Base-by-base conservation (phyloP, 2,797 vertebrate species). In the Diplodus sargus region DNA sequence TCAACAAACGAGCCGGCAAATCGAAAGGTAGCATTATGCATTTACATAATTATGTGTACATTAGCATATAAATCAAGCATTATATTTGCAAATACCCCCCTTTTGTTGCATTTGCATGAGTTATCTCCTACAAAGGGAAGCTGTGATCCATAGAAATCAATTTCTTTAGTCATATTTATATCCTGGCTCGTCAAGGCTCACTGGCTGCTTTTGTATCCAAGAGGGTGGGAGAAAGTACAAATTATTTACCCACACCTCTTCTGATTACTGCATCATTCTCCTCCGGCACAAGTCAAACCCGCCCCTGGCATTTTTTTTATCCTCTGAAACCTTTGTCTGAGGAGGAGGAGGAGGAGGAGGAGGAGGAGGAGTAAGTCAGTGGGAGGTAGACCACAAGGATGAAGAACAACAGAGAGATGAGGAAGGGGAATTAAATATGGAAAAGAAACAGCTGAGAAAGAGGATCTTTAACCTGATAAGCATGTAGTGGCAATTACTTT, bases 1-100 rank as follows among this genome's bases (percentile, higher is more conserved):
- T 90, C 90, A 85, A 84, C 86, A 87, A 94, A 87, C 78, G 42
- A 88, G 85, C 79, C 71, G 58, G 79, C 74, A 83, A 91, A 92
- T 89, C 70, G 60, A 92, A 90, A 91, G 89, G 84, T 82, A 79
- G 79, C 68, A 83, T 83, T 85, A 82, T 76, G 69, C 84, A 93
- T 94, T 93, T 94, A 84, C 91, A 94, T 95, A 93, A 94, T 93
- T 91, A 91, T 93, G 89, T 90, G 83, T 83, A 84, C 79, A 92
- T 94, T 94, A 93, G 88, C 91, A 94, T 94, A 91, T 92, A 93
- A 93, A 95, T 94, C 83, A 93, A 88, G 82, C 82, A 86, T 93
- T 92, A 90, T 93, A 91, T 94, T 93, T 89, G 82, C 76, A 79
- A 88, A 86, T 87, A 82, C 72, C 68, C 60, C 57, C 59, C 42